phyloP scores from a whole-genome alignment of 2,888 invertebrate species.

The Apomyelois bistriatella region DNA sequence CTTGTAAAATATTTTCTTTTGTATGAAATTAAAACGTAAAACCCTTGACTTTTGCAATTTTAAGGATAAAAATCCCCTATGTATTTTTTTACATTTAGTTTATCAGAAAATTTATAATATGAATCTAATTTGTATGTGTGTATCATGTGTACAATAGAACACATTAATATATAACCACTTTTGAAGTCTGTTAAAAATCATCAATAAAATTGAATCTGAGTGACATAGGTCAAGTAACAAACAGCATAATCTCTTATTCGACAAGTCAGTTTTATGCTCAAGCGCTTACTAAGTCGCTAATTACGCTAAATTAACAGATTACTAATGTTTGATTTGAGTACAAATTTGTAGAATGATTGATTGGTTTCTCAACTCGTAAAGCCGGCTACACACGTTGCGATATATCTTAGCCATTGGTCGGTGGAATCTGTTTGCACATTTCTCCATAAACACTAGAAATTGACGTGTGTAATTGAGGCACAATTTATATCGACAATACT shows the following conservation, averaged over 20 bases:
- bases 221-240: slow-evolving; percentile 7
- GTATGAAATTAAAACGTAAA: too few relatives aligned
- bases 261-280: slow-evolving; percentile 28
- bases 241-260: slow-evolving; percentile 34
- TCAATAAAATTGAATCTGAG: neutral
- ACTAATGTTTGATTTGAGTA: slow-evolving; percentile 26
- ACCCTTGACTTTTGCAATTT: too few relatives aligned
- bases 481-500: neutral
- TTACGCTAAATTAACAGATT: slow-evolving; percentile 32
- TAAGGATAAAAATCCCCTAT: too few relatives aligned
- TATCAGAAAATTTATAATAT: too few relatives aligned
- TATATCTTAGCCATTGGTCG: neutral
- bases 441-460: neutral
- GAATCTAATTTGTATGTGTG: too few relatives aligned
- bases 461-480: neutral
- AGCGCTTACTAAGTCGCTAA: slow-evolving; percentile 32
- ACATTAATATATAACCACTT: too few relatives aligned
- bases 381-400: neutral
- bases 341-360: slow-evolving; percentile 19
- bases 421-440: too few relatives aligned
- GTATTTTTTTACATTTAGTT: too few relatives aligned
- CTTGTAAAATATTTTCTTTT: too few relatives aligned
- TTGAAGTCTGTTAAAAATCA: neutral
- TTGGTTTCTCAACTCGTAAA: slow-evolving; percentile 13
- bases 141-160: too few relatives aligned